These are phyloP conservation scores for Amyelois transitella DNA, from an alignment of 1,140 invertebrate genomes.

Conservation along the genomic window DNA sequence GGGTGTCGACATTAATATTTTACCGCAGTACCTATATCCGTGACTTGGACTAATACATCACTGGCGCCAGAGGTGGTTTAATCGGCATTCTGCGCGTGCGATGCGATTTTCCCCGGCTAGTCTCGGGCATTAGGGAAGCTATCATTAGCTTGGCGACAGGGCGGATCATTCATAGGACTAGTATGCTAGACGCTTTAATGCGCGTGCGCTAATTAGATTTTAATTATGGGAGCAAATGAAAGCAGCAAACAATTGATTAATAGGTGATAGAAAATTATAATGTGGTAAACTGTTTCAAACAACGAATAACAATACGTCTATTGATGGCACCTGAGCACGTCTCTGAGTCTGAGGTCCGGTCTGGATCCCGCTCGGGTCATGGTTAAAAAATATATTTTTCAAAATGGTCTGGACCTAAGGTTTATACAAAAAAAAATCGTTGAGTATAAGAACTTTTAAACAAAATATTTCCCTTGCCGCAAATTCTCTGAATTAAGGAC, in stretches of 20 bases:
- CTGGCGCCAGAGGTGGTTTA: conserved; percentile 52
- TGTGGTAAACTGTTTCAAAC: too few species aligned
- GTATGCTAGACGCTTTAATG: conserved; percentile 19
- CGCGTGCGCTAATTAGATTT: conserved; percentile 16
- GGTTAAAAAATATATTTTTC: too few species aligned
- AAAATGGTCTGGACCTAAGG: too few species aligned
- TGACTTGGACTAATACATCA: conserved; percentile 48
- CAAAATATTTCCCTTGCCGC: too few species aligned
- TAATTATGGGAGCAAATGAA: conserved; percentile 10
- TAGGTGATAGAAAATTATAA: not conserved
- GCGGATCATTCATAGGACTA: conserved; percentile 24
- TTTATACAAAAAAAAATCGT: too few species aligned
- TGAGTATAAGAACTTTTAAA: too few species aligned
- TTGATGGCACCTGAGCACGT: too few species aligned
- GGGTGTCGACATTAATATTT: conserved; percentile 30
- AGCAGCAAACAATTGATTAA: not conserved
- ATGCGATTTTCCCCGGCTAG: conserved; percentile 53
- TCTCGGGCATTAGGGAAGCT: conserved; percentile 53
- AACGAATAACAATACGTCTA: too few species aligned
- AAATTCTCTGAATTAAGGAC: too few species aligned
- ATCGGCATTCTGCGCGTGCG: conserved; percentile 56
- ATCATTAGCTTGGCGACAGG: conserved; percentile 63
- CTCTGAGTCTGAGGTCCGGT: too few species aligned
- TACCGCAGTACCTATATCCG: conserved; percentile 39
- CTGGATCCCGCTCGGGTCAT: too few species aligned